Base-by-base conservation (phyloP, 2,113 vertebrate species). In the Salvelinus fontinalis region DNA sequence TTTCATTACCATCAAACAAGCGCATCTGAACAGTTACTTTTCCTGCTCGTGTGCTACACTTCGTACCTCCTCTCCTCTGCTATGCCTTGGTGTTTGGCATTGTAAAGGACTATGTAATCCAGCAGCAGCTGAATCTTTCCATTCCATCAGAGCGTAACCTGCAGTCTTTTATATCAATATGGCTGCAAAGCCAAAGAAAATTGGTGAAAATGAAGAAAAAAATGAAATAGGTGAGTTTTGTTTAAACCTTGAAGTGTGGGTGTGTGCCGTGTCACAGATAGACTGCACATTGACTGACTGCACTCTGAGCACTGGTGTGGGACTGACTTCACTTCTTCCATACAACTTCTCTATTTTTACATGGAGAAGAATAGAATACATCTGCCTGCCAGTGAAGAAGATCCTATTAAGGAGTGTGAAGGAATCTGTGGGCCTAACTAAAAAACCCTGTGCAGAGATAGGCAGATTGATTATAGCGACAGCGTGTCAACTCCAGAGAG, bases 141-240 rank as follows among this genome's bases (percentile, higher is more conserved):
- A 75, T 78, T 29, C 76, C 60, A 24, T 70, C 12, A 20, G 31
- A 73, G 71, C 71, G 74, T 31, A 85, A 51, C 78, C 75, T 3
- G 20, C 59, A 29, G 70, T 75, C 81, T 73, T 80, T 82, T 77
- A 75, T 80, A 83, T 89, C 81, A 85, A 82, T 87, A 86, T 81
- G 49, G 75, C 85, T 78, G 80, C 75, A 87, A 85, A 87, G 84
- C 81, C 81, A 51, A 71, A 81, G 78, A 86, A 81, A 87, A 87
- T 82, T 71, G 79, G 74, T 81, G 81, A 74, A 85, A 88, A 87
- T 85, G 86, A 84, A 16, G 51, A 4, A 16, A 14, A 18, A 54
- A 16, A 18, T 1, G 5, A 18, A 54, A 54, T 18, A 18, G 51
- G 13, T 81, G 57, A 78, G 73, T 79, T 81, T 67, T 67, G 65